Evolutionary conservation across 2,888 invertebrate genomes (phyloP).

Genomic region (Perizoma affinitatum): DNA sequence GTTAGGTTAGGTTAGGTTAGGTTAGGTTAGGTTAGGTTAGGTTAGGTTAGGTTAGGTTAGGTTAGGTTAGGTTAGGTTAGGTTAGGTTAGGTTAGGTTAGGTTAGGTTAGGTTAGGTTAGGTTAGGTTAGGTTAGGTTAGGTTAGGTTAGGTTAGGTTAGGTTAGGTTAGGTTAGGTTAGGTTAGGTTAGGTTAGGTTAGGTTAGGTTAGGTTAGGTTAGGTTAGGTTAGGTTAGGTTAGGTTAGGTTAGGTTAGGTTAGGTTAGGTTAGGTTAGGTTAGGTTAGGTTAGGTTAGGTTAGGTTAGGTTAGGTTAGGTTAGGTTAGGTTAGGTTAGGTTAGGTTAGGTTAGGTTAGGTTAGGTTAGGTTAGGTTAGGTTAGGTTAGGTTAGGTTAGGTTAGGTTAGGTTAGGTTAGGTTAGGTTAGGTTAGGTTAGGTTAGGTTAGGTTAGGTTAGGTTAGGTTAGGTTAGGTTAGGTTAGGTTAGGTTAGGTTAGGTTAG

Average conservation of each 20-base stretch:
- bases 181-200: constrained; percentile 5
- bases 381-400: constrained; percentile 5
- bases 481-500: constrained; percentile 5
- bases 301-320: constrained; percentile 5
- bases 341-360: constrained; percentile 5
- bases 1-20: constrained; percentile 5
- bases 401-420: constrained; percentile 5
- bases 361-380: constrained; percentile 5
- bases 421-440: constrained; percentile 5
- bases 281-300: constrained; percentile 5
- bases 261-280: constrained; percentile 5
- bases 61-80: constrained; percentile 5
- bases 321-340: constrained; percentile 5
- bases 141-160: constrained; percentile 5
- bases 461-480: constrained; percentile 5
- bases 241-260: constrained; percentile 5
- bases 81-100: constrained; percentile 5
- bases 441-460: constrained; percentile 5
- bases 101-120: constrained; percentile 5
- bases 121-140: constrained; percentile 5
- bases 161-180: constrained; percentile 5
- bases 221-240: constrained; percentile 5
- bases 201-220: constrained; percentile 5
- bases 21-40: constrained; percentile 5
- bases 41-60: constrained; percentile 5